These are phyloP conservation scores for Neotoma lepida DNA, from an alignment of 2,113 vertebrate genomes.

Conservation along the genomic window DNA sequence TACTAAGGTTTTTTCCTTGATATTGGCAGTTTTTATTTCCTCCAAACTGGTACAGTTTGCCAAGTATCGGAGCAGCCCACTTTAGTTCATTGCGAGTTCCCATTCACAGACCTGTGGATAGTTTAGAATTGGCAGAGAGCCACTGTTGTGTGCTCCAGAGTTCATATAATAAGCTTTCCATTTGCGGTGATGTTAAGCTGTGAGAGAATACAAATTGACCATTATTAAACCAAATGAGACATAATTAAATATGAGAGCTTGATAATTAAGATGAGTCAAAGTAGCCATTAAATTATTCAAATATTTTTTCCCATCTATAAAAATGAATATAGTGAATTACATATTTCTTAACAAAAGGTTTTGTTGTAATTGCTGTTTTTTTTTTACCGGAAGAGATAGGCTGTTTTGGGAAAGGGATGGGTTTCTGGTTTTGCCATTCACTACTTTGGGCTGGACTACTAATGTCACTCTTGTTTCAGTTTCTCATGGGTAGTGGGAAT, in stretches of 20 bases:
- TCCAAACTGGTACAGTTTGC: not conserved
- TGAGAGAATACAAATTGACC: constrained; percentile 31
- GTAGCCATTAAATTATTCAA: constrained; percentile 47
- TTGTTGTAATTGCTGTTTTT: not conserved
- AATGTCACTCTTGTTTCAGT: not conserved
- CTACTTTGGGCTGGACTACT: constrained; percentile 1
- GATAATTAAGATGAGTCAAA: constrained; percentile 14
- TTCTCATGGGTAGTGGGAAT: constrained; percentile 35
- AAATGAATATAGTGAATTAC: constrained; percentile 44
- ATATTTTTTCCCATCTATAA: constrained; percentile 39
- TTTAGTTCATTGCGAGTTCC: constrained; percentile 62
- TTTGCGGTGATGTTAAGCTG: not conserved
- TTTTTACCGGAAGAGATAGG: not conserved
- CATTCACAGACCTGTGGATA: not conserved
- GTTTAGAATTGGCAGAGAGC: constrained; percentile 16
- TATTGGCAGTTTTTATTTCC: constrained; percentile 23
- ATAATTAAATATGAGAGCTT: constrained; percentile 11
- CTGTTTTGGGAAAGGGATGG: not conserved
- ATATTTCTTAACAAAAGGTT: constrained; percentile 45
- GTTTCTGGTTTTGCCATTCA: constrained; percentile 42
- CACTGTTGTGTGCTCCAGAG: not conserved
- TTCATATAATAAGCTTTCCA: constrained; percentile 4
- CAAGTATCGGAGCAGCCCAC: constrained; percentile 36
- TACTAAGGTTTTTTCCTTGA: constrained; percentile 15
- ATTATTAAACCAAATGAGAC: constrained; percentile 49